These are phyloP conservation scores for Potorous gilbertii DNA, from an alignment of 2,797 vertebrate genomes.

Conservation along the genomic window DNA sequence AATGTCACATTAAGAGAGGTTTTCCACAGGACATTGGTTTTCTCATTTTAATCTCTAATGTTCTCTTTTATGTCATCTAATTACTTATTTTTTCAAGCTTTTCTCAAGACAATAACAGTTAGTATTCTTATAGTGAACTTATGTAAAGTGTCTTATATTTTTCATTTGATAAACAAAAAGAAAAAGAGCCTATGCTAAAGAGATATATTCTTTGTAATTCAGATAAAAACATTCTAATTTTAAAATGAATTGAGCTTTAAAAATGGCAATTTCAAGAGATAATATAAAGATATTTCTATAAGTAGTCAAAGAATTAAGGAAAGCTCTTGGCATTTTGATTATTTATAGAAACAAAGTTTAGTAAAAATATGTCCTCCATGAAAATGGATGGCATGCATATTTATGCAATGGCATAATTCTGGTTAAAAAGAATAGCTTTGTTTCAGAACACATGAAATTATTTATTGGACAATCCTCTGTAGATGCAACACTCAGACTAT, in stretches of 20 bases:
- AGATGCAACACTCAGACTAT: background rate
- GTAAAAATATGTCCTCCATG: background rate
- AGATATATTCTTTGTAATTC: background rate
- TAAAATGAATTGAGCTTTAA: background rate
- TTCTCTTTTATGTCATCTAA: background rate
- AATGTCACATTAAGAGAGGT: conserved; percentile 59
- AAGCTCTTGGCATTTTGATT: background rate
- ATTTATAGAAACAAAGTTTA: background rate
- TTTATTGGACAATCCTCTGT: background rate
- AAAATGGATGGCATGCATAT: background rate
- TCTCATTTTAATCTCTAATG: background rate
- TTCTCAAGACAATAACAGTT: background rate
- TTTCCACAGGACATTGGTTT: conserved; percentile 45
- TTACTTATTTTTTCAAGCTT: background rate
- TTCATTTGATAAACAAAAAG: background rate
- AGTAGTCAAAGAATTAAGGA: background rate
- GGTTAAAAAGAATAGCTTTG: background rate
- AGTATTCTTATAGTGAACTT: background rate
- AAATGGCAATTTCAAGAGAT: background rate
- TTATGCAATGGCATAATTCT: background rate
- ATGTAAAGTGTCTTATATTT: background rate
- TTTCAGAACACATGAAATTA: background rate
- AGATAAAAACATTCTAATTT: background rate
- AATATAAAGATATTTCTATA: background rate
- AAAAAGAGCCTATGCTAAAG: background rate